Base-by-base conservation (phyloP, 2,797 vertebrate genomes). In the Acipenser transmontanus region DNA sequence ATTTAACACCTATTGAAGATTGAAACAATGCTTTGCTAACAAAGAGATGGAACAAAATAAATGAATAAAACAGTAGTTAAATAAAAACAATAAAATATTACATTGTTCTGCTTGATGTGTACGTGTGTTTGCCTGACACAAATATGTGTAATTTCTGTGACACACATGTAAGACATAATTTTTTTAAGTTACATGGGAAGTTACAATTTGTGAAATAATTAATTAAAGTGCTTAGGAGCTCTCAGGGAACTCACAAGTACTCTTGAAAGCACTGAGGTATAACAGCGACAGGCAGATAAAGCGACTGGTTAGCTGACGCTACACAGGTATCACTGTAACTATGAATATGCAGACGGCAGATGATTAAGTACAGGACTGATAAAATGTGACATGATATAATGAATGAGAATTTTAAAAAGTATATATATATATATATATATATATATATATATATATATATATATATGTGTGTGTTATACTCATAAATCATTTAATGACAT, bases 401-500 rank as follows among this genome's bases (percentile, higher is more conserved):
- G 91, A 95, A 95, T 84, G 81, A 90, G 92, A 88, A 85, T 84
- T 84, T 82, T 78, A 75, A 83, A 79, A 82, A 66, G 81, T 80
- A 84, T 73, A 84, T 76, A 84, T 84, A n/a, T 59, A 59, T 69
- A 82, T 80, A 84, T 73, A 84, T 76, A 84, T 84, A n/a, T 51
- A 20, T 59, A 59, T 59, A n/a, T 59, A 59, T 59, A n/a, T 59
- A 59, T 52, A 52, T 52, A 52, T 52, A 52, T 52, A 52, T 52
- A 52, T 4, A 1, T 17, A 1, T 17, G 17, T 17, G 17, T 17
- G 17, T 85, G 93, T 92, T 87, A 84, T 87, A 90, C 87, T 86
- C 87, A 94, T 98, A 91, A 96, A 96, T 98, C 92, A 94, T 92
- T 87, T 80, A 90, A 85, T 84, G 82, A 82, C 87, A 87, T 90